phyloP scores from a whole-genome alignment of 2,888 invertebrate genomes.

The Ametastegia equiseti region DNA sequence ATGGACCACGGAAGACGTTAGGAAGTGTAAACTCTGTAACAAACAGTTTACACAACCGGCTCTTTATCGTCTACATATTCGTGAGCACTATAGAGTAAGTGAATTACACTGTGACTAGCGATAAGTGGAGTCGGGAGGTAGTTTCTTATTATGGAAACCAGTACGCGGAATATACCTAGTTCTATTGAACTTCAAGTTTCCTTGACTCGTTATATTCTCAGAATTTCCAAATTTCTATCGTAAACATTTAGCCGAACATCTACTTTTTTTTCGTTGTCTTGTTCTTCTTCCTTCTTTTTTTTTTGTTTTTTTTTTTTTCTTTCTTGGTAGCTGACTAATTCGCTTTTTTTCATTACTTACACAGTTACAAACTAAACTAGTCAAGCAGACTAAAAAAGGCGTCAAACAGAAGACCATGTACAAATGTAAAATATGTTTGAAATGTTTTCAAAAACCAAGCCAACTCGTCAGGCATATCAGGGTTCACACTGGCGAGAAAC shows the following conservation, averaged over 20 bases:
- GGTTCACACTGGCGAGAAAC: constrained; percentile 83
- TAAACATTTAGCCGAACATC: no score
- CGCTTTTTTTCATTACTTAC: background rate
- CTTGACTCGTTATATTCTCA: background rate
- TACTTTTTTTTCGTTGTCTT: no score
- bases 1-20: constrained; percentile 70
- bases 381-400: constrained; percentile 69
- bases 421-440: constrained; percentile 78
- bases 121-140: background rate
- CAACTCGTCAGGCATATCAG: constrained; percentile 81
- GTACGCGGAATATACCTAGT: background rate
- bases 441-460: constrained; percentile 81
- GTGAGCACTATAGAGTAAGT: constrained; percentile 79
- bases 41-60: constrained; percentile 76
- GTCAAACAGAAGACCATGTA: constrained; percentile 69
- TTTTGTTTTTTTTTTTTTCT: no score
- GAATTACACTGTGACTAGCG: background rate
- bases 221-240: background rate
- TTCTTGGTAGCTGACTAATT: background rate
- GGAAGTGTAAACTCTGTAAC: constrained; percentile 80
- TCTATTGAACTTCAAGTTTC: background rate
- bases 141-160: background rate
- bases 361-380: constrained; percentile 67
- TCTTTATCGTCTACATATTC: constrained; percentile 77
- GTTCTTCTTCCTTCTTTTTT: no score